These are phyloP conservation scores for Miniopterus natalensis DNA, from an alignment of 2,113 vertebrate genomes.

Conservation along the genomic window DNA sequence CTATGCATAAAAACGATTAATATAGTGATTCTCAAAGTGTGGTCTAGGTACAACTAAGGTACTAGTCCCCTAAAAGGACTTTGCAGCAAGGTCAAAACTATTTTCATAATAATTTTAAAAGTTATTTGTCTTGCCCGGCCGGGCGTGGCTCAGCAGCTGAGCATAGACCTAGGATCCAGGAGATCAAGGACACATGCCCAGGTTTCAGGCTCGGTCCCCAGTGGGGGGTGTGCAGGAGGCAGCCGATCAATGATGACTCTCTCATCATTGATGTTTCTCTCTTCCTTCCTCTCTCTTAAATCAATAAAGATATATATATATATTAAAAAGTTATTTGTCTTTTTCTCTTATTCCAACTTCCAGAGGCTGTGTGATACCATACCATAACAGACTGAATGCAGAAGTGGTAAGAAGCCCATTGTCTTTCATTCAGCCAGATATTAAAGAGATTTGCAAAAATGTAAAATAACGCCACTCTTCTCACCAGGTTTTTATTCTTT, in stretches of 20 bases:
- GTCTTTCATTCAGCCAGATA: constrained; percentile 58
- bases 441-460: constrained; percentile 63
- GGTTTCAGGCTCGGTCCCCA: too few species aligned
- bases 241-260: too few species aligned
- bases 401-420: background rate
- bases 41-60: background rate
- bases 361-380: background rate
- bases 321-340: constrained; percentile 39
- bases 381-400: constrained; percentile 17
- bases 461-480: background rate
- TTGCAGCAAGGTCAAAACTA: constrained; percentile 49
- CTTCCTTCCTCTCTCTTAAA: too few species aligned
- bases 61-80: background rate
- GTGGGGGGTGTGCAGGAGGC: too few species aligned
- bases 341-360: constrained; percentile 59
- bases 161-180: too few species aligned
- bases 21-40: constrained; percentile 32
- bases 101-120: constrained; percentile 51
- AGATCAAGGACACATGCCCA: too few species aligned
- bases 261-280: too few species aligned
- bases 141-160: too few species aligned
- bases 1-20: constrained; percentile 18
- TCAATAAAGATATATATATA: background rate
- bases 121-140: background rate
- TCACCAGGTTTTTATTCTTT: constrained; percentile 44